phyloP scores from a whole-genome alignment of 1,140 invertebrate species.

The Cydia strobilella region DNA sequence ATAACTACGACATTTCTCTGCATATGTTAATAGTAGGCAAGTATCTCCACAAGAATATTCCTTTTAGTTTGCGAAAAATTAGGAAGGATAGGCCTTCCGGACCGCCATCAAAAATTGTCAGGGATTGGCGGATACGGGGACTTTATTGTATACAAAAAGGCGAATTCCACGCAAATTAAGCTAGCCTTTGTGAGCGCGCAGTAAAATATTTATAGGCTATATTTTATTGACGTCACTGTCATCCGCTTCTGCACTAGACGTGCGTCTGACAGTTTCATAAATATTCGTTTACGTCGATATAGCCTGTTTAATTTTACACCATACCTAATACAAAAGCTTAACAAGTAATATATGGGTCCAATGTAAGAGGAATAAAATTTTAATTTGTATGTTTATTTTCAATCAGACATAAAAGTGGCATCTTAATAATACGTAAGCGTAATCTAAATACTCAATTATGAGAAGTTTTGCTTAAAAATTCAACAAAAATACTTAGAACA shows the following conservation, averaged over 20 bases:
- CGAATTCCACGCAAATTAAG: background rate
- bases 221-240: background rate
- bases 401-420: background rate
- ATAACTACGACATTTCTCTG: background rate
- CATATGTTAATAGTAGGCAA: background rate
- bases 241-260: conserved; percentile 8
- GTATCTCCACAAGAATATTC: too few relatives aligned
- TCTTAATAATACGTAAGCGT: background rate
- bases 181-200: background rate
- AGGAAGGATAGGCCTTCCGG: too few relatives aligned
- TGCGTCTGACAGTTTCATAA: conserved; percentile 6
- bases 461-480: background rate
- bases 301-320: background rate
- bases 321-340: background rate
- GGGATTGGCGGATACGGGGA: background rate
- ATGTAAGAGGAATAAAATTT: background rate
- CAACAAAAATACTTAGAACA: background rate
- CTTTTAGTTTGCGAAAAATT: conserved; percentile 2
- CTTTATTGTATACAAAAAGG: background rate
- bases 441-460: background rate
- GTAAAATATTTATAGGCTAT: background rate
- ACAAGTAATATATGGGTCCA: background rate
- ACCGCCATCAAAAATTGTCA: background rate
- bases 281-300: conserved; percentile 13
- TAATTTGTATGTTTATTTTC: background rate